These are phyloP conservation scores for Xenopus laevis DNA, from an alignment of 2,113 vertebrate species.

Conservation along the genomic window DNA sequence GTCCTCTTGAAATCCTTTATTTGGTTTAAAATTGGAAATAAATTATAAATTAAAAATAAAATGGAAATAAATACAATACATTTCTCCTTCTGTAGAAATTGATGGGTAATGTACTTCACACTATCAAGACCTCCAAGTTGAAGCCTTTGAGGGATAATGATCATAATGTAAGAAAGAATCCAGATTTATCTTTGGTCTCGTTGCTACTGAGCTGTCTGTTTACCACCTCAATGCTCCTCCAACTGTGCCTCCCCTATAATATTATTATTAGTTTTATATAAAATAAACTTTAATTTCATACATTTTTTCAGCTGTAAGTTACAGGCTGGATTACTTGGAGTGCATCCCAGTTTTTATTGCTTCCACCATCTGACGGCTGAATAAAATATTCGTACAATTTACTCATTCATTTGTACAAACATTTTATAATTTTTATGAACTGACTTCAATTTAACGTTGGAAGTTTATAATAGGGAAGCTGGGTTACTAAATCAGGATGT, in stretches of 20 bases:
- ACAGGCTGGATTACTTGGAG: conserved; percentile 32
- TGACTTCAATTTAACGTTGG: conserved; percentile 38
- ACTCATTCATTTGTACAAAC: conserved; percentile 43
- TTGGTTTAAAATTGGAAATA: too few relatives aligned
- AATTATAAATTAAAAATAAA: too few relatives aligned
- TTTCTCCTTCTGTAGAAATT: background rate
- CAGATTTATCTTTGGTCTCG: background rate
- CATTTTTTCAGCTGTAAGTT: conserved; percentile 24
- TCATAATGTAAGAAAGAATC: background rate
- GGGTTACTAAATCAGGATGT: conserved; percentile 35
- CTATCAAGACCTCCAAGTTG: background rate
- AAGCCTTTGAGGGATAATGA: background rate
- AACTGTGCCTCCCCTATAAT: background rate
- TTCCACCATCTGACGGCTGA: conserved; percentile 34
- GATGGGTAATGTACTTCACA: background rate
- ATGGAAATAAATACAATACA: too few relatives aligned
- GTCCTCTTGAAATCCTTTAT: too few relatives aligned
- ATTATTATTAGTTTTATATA: conserved; percentile 34
- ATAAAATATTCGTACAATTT: conserved; percentile 43
- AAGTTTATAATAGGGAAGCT: conserved; percentile 36
- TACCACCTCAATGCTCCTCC: background rate
- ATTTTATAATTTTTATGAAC: conserved; percentile 44
- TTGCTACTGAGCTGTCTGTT: conserved; percentile 13
- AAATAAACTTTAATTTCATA: conserved; percentile 29
- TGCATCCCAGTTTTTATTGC: conserved; percentile 29